These are phyloP conservation scores for Tadarida brasiliensis DNA, from an alignment of 2,797 vertebrate species.

Conservation along the genomic window DNA sequence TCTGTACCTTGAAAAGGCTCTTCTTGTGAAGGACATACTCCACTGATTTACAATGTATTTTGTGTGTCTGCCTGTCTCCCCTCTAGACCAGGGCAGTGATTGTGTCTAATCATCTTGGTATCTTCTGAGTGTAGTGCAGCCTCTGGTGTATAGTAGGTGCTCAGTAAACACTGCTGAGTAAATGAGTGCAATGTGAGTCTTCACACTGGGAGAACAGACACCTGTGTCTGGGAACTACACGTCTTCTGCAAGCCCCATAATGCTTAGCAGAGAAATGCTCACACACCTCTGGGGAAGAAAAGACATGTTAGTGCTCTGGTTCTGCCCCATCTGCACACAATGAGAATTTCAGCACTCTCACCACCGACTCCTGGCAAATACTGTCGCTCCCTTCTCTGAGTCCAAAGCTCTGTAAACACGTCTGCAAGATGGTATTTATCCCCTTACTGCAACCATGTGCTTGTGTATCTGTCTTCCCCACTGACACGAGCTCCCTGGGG, in stretches of 20 bases:
- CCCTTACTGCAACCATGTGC: not conserved
- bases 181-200: not conserved
- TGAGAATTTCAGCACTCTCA: not conserved
- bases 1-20: not conserved
- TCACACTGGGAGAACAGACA: not conserved
- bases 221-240: not conserved
- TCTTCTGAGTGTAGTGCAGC: not conserved
- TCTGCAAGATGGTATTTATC: not conserved
- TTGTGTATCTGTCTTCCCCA: constrained; percentile 55
- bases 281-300: not conserved
- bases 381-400: not conserved
- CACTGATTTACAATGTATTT: not conserved
- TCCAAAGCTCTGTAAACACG: not conserved
- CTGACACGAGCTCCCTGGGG: not conserved
- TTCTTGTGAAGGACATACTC: not conserved
- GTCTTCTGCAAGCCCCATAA: not conserved
- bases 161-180: not conserved
- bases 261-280: not conserved
- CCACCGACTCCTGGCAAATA: not conserved
- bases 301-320: not conserved
- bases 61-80: not conserved
- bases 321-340: not conserved
- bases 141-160: not conserved
- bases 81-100: not conserved
- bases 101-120: not conserved